Conservation (phyloP, 2,888 invertebrate species). For the Tiliacea aurago region DNA sequence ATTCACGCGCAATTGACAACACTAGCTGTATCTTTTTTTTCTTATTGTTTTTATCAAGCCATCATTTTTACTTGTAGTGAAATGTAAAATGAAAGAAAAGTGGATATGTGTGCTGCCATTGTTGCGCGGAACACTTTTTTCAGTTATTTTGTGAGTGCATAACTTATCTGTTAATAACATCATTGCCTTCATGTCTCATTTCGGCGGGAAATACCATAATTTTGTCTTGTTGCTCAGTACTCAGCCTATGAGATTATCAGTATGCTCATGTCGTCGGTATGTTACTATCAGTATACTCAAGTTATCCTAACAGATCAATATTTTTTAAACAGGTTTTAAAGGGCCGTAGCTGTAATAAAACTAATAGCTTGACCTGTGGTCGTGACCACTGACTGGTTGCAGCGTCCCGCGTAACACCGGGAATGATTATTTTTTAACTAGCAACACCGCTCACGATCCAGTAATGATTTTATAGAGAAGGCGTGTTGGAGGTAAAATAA, state of each 20-base stretch:
- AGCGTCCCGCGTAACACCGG: slow-evolving; percentile 62
- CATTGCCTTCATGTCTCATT: neutral
- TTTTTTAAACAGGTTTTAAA: neutral
- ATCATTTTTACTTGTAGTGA: too few relatives aligned
- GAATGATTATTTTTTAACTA: slow-evolving; percentile 37
- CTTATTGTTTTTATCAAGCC: too few relatives aligned
- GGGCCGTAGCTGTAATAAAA: slow-evolving; percentile 33
- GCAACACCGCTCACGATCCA: slow-evolving; percentile 28
- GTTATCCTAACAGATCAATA: neutral
- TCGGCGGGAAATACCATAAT: neutral
- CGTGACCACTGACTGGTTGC: slow-evolving; percentile 52
- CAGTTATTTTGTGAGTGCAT: too few relatives aligned
- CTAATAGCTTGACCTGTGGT: slow-evolving; percentile 44
- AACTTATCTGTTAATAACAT: too few relatives aligned
- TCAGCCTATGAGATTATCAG: neutral
- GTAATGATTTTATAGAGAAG: slow-evolving; percentile 47
- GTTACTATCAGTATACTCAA: too few relatives aligned
- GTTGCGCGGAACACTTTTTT: too few relatives aligned
- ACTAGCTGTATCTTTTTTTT: too few relatives aligned
- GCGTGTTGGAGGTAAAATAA: slow-evolving; percentile 41
- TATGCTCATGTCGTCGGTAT: neutral
- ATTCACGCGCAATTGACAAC: too few relatives aligned
- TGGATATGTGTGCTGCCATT: too few relatives aligned
- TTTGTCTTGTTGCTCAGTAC: neutral
- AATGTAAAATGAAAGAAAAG: too few relatives aligned